Evolutionary conservation across 1,140 invertebrate genomes (phyloP), one percentile per base, ranked within the genome.

Genomic region (Bathynomus jamesi): DNA sequence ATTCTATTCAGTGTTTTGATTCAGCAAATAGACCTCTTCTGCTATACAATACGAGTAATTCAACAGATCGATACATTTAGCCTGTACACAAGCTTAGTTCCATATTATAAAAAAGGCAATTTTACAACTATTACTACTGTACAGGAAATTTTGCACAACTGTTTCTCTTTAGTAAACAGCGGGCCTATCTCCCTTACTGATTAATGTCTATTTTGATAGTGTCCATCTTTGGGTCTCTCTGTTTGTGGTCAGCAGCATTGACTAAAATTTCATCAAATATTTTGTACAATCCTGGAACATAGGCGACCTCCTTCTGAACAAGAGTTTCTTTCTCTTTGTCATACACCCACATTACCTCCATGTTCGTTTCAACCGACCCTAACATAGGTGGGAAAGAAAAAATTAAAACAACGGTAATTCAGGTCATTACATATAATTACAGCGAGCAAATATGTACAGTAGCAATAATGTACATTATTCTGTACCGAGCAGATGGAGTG

Each of bases 181-280:
- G n/a, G n/a, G n/a, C n/a, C n/a, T n/a, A n/a, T n/a, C n/a, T n/a
- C n/a, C n/a, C 87, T 86, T 86, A 91, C 89, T 89, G 83, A 83
- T 98, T 90, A 75, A 99, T 98, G 76, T 97, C 94, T 81, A 99
- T 90, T 87, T 94, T 98, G 65, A 99, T 98, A 13, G 87, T 87
- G 80, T 94, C 92, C 98, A 99, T 99, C 68, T 88, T 89, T 2
- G 88, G 83, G 84, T 99, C 97, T 74, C 96, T 86, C 80, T 98
- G 95, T 82, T 99, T 99, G 81, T 99, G 99, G 82, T 99, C 98
- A 67, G 98, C 95, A 64, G 98, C 98, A 86, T 99, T 99, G 0
- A 99, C 98, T 74, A 95, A 83, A 78, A 99, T 99, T 90, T 99
- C 98, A 85, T 99, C 98, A 86, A 96, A 99, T 78, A 99, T 99